Evolutionary conservation across 2,888 invertebrate species (phyloP), one percentile per base, ranked within the genome.

Genomic region (Lithosia quadra): DNA sequence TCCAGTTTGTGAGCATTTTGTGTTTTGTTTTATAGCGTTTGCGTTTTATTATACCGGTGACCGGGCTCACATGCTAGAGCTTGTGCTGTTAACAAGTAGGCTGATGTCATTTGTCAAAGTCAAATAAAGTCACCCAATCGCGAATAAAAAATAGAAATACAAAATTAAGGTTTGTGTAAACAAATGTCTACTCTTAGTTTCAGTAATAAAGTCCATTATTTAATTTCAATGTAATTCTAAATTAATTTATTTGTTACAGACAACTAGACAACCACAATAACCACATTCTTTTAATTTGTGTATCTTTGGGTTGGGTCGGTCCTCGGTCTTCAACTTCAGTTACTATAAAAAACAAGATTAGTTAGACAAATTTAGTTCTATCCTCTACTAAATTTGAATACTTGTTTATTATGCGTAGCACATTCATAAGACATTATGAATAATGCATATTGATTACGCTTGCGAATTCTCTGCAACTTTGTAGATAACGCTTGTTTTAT

Each of bases 361-460:
- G 36, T 59, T 21, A 1, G 22, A n/a, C 15, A 15, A 15, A 36
- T 36, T 22, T 43, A 43, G 22, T 34, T 2, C 13, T 22, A 60
- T 3, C 22, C 22, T 18, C 2, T 0, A 18, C n/a, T 49, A 24
- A 60, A 24, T 22, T 60, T 60, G 18, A 18, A 18, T 18, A 15
- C 39, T 18, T 18, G 1, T 49, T 33, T 28, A 43, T n/a, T 28
- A 63, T 53, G 49, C 62, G 21, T 21, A 53, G 3, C 21, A 33
- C 21, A 21, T 53, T 63, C 21, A 10, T 61, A 56, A 24, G 24
- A 9, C 7, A 49, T 13, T 55, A 63, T 55, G 53, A 55, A 34
- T 34, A 22, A 34, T 63, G 63, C 28, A 34, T 55, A 34, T 63
- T 63, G 53, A 63, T 53, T 34, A 21, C 13, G 7, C 28, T 61